Percentiles rank a stretch among this genome's conserved stretches.
Evolutionary conservation across 2,888 invertebrate species (phyloP).

Genomic region (Zonitis immaculata): DNA sequence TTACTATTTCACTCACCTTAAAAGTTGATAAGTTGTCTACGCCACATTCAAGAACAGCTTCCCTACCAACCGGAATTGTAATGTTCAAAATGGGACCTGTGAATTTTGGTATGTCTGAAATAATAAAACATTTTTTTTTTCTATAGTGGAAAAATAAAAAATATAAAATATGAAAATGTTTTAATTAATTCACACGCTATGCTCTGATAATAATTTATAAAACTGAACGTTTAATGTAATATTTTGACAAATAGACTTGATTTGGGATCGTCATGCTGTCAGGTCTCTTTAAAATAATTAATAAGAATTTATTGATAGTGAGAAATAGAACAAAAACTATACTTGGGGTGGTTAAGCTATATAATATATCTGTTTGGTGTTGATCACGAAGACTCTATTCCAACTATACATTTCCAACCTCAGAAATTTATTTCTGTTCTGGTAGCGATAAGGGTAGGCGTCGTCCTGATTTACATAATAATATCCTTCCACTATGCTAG

Average conservation of each 20-base stretch:
- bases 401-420: background rate
- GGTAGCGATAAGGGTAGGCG: constrained; percentile 17
- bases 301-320: background rate
- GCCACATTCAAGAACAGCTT: constrained; percentile 73
- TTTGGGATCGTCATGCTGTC: background rate
- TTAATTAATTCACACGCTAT: too few species aligned
- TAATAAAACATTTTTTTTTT: constrained; percentile 21
- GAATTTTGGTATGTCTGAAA: constrained; percentile 74
- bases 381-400: background rate
- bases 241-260: background rate
- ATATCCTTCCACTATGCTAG: constrained; percentile 16
- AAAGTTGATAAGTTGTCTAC: constrained; percentile 78
- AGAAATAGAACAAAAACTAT: background rate
- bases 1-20: constrained; percentile 58
- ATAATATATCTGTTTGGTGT: constrained; percentile 3
- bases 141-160: background rate
- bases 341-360: background rate
- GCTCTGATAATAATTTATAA: too few species aligned
- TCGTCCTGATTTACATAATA: constrained; percentile 18
- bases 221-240: too few species aligned
- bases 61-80: constrained; percentile 76
- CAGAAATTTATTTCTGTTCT: constrained; percentile 14
- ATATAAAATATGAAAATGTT: too few species aligned
- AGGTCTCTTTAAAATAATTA: background rate
- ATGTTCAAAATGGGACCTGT: constrained; percentile 77